A percentile compares a stretch with the other conserved stretches of the same genome.
These are phyloP conservation scores for Hippopotamyrus pictus DNA, from an alignment of 2,797 vertebrate genomes.

Conservation along the genomic window DNA sequence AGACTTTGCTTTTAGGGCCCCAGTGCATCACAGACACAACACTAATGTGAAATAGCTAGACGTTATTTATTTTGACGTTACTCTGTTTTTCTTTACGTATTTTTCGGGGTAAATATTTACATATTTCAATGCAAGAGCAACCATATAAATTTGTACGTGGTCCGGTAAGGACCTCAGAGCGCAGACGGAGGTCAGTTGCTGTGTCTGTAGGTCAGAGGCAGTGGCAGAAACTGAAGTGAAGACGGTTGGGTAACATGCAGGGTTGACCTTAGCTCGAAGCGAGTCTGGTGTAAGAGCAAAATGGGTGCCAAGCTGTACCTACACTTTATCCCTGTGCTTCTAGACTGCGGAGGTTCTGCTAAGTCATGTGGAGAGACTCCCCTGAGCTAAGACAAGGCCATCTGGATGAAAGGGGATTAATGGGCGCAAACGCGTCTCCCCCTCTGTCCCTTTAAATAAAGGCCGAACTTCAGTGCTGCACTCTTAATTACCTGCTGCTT, in stretches of 20 bases:
- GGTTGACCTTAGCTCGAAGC: slow-evolving; percentile 19
- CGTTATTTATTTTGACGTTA: not conserved
- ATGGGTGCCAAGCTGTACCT: slow-evolving; percentile 21
- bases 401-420: slow-evolving; percentile 31
- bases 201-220: not conserved
- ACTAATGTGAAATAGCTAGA: not conserved
- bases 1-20: not conserved
- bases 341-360: slow-evolving; percentile 22
- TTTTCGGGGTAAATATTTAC: not conserved
- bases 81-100: not conserved
- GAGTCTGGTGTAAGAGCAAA: slow-evolving; percentile 20
- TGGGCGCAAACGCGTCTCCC: slow-evolving; percentile 30
- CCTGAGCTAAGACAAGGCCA: not conserved
- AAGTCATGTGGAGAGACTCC: slow-evolving; percentile 23
- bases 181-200: not conserved
- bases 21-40: not conserved
- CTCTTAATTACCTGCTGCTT: slow-evolving; percentile 36
- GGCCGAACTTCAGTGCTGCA: slow-evolving; percentile 33
- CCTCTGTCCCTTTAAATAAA: slow-evolving; percentile 38
- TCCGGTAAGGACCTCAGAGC: not conserved
- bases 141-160: not conserved
- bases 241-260: slow-evolving; percentile 7
- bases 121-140: not conserved
- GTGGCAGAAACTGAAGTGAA: not conserved
- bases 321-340: slow-evolving; percentile 21